A percentile compares a stretch with the other conserved stretches of the same genome.
Conservation (phyloP, 2,888 invertebrate genomes). For the Phortica okadai region DNA sequence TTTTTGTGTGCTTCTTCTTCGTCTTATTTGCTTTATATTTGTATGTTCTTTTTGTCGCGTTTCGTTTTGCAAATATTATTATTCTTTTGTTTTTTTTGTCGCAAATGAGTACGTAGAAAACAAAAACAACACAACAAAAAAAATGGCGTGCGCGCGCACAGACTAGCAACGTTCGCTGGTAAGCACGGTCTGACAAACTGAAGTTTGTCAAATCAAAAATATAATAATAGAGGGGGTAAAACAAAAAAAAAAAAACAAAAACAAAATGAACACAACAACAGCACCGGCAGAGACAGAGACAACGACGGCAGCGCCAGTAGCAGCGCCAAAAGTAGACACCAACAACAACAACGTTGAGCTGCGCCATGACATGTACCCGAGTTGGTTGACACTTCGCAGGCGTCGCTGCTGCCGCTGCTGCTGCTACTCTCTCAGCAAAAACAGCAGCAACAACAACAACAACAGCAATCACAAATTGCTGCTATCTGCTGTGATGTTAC, state of each 20-base stretch:
- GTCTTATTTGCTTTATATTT: not conserved
- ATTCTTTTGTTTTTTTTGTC: not conserved
- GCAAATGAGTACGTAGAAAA: too few species aligned
- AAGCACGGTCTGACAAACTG: conserved; percentile 70
- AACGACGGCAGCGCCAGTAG: conserved; percentile 6
- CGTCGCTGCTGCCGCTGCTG: conserved; percentile 2
- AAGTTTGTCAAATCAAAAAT: conserved; percentile 53
- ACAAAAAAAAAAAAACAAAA: not conserved
- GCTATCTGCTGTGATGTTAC: conserved; percentile 3
- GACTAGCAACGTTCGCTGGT: conserved; percentile 62
- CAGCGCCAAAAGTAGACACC: not conserved
- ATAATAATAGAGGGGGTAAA: conserved; percentile 14
- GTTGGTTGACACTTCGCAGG: conserved; percentile 12
- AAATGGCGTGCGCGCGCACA: conserved; percentile 56
- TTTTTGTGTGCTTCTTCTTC: not conserved
- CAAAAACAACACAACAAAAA: not conserved
- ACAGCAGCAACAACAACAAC: conserved; percentile 19
- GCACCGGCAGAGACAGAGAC: not conserved
- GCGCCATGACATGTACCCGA: not conserved
- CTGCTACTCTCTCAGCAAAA: conserved; percentile 32
- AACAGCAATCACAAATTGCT: conserved; percentile 2
- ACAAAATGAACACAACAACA: not conserved
- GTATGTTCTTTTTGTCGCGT: not conserved
- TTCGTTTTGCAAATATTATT: not conserved
- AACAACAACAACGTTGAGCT: not conserved